Conservation (phyloP, 2,888 invertebrate species). For the Cryptus viduatorius region DNA sequence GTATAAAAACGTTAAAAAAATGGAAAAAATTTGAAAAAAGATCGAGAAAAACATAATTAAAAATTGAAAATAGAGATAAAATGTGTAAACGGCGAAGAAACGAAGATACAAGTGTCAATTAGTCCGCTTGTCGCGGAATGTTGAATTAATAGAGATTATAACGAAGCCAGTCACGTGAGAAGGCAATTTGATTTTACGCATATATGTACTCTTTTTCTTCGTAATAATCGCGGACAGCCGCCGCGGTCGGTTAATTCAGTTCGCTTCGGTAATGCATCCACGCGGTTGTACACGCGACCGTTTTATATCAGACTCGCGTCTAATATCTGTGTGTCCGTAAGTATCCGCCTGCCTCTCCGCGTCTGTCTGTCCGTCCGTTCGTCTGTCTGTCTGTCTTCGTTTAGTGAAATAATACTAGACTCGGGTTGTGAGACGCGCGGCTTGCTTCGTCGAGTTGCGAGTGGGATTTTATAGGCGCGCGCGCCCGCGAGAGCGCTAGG, state of each 20-base stretch:
- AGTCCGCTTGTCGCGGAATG: conserved; percentile 20
- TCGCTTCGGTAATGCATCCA: conserved; percentile 14
- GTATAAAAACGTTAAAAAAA: background rate
- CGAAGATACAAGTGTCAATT: conserved; percentile 57
- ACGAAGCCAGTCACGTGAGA: conserved; percentile 41
- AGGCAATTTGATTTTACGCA: conserved; percentile 25
- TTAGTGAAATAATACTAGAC: conserved; percentile 46
- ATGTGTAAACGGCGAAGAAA: conserved; percentile 32
- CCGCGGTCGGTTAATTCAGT: background rate
- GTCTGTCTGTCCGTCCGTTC: conserved; percentile 3
- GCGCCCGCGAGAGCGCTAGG: conserved; percentile 67
- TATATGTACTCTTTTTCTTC: conserved; percentile 16
- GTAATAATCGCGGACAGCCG: background rate
- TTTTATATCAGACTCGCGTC: conserved; percentile 1
- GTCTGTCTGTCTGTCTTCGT: too few relatives aligned
- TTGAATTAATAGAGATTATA: conserved; percentile 42
- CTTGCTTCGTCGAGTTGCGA: conserved; percentile 13
- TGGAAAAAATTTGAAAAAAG: too few relatives aligned
- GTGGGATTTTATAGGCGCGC: conserved; percentile 74
- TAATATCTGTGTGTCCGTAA: background rate
- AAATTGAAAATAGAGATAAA: conserved; percentile 8
- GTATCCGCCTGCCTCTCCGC: conserved; percentile 43
- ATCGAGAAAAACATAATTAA: too few relatives aligned
- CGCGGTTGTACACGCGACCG: conserved; percentile 35
- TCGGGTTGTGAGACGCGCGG: conserved; percentile 53